Evolutionary conservation across 2,888 invertebrate species (phyloP).

Genomic region (Cotesia congregata): DNA sequence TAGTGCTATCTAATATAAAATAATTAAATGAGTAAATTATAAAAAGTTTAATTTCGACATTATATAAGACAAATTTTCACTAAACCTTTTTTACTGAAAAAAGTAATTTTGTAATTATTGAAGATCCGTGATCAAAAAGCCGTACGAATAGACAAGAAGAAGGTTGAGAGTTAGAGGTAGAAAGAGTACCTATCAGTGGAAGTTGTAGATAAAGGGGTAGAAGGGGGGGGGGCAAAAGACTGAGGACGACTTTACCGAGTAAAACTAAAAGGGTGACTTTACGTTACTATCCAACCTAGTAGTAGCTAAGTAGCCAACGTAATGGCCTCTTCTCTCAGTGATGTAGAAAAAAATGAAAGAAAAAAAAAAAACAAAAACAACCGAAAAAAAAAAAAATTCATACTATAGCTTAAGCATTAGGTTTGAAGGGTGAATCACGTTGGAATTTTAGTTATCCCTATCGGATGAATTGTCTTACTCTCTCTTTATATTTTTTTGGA

Average conservation of each 20-base stretch:
- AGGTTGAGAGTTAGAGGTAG: background rate
- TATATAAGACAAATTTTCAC: conserved; percentile 11
- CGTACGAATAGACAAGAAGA: background rate
- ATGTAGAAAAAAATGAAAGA: conserved; percentile 39
- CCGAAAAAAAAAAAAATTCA: conserved; percentile 22
- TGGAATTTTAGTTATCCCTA: conserved; percentile 66
- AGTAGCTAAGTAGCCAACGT: conserved; percentile 42
- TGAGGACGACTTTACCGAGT: conserved; percentile 17
- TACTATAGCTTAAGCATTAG: conserved; percentile 31
- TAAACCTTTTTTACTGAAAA: background rate
- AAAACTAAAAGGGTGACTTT: conserved; percentile 40
- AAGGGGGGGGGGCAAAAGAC: background rate
- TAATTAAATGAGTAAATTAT: background rate
- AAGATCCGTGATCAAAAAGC: conserved; percentile 34
- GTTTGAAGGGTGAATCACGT: conserved; percentile 45
- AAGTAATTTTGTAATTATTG: conserved; percentile 40
- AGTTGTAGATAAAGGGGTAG: background rate
- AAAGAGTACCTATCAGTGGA: background rate
- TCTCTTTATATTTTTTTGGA: conserved; percentile 49
- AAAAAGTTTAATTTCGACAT: conserved; percentile 1
- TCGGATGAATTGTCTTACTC: conserved; percentile 54
- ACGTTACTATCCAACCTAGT: conserved; percentile 14
- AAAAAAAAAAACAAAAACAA: conserved; percentile 29
- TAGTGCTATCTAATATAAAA: background rate
- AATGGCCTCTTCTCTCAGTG: conserved; percentile 40